phyloP scores from a whole-genome alignment of 2,797 vertebrate species.

The Peromyscus eremicus region DNA sequence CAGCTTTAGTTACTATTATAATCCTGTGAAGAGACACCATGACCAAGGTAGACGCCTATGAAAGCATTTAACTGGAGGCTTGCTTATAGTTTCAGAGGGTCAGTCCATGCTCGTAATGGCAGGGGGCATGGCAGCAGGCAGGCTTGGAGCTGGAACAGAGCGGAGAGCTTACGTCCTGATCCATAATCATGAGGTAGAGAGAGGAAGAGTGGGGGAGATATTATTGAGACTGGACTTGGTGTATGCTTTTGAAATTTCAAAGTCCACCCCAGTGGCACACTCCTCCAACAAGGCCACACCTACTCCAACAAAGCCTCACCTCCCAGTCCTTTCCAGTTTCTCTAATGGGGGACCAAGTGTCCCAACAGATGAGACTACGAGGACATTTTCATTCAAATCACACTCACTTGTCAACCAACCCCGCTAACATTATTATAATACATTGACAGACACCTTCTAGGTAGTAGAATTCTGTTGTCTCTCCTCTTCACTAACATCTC shows the following conservation, averaged over 20 bases:
- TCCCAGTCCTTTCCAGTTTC: neutral
- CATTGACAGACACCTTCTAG: neutral
- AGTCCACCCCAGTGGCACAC: neutral
- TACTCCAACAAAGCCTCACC: neutral
- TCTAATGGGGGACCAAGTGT: neutral
- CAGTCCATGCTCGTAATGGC: too few relatives aligned
- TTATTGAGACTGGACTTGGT: neutral
- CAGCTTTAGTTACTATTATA: neutral
- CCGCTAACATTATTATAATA: neutral
- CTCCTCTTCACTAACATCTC: neutral
- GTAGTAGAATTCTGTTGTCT: neutral
- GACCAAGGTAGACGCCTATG: neutral
- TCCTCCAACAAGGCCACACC: neutral
- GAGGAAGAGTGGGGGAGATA: neutral
- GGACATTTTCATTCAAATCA: neutral
- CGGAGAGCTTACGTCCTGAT: neutral
- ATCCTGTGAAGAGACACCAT: neutral
- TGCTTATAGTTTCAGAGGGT: neutral
- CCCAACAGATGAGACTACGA: neutral
- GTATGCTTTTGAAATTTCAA: neutral
- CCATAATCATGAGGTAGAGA: neutral
- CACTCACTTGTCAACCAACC: neutral
- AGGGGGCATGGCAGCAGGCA: too few relatives aligned
- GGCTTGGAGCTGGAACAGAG: neutral
- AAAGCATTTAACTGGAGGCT: neutral